Evolutionary conservation across 2,113 vertebrate genomes (phyloP), one percentile per base, ranked within the genome.

Genomic region (Colius striatus): DNA sequence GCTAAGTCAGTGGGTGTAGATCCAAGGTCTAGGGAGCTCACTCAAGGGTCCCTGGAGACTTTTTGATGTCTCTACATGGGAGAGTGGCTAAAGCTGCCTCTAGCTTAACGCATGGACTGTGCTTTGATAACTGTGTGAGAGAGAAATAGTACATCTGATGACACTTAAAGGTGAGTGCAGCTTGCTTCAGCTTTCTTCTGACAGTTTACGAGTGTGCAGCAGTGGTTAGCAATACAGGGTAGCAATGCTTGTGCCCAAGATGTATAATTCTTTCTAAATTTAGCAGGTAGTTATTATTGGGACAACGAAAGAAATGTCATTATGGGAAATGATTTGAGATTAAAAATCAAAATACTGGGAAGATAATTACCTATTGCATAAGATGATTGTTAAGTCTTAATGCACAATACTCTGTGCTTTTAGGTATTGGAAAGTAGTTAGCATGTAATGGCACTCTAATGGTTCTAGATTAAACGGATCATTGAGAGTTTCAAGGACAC

Each of bases 331-430:
- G 0, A 86, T 41, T 88, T 68, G 80, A 94, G 89, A 81, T 82
- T 84, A 84, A 92, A 87, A 95, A 94, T 90, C 60, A 91, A 90
- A 94, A 92, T 58, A 89, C 67, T 45, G 32, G 60, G 27, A 81
- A 71, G 84, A 77, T 61, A 95, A 92, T 84, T 87, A 77, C 38
- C 73, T 75, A 18, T 75, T 91, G 77, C 13, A 0, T 74, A 91
- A 92, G 76, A 70, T 58, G 53, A 75, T 26, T 65, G 38, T 82
- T 81, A 55, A 85, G 43, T 50, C 41, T 83, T 84, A 77, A 84
- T 63, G 77, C 53, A 92, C 38, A 89, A 50, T 65, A 51, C 67
- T 53, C 63, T 38, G 18, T 76, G 48, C 84, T 90, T 93, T 87
- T 58, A 94, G 38, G 27, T 67, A 75, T 73, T 51, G 75, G 68